Conservation (phyloP, 2,888 invertebrate genomes). For the Agrochola lychnidis region DNA sequence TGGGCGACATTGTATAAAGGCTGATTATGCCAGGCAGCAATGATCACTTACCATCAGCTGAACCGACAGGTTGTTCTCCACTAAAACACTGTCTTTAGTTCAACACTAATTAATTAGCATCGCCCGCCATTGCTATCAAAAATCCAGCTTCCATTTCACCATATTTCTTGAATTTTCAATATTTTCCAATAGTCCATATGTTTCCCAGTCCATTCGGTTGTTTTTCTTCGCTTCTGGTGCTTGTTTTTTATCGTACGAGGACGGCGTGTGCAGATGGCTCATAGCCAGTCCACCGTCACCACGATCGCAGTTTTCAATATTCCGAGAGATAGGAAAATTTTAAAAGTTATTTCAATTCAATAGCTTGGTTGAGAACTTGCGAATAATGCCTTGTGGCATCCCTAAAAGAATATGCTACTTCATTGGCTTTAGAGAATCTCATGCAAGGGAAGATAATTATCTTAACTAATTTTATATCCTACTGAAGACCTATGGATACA, state of each 20-base stretch:
- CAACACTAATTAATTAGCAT: too few relatives aligned
- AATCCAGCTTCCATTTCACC: not conserved
- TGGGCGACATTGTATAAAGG: too few relatives aligned
- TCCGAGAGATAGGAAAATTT: conserved; percentile 10
- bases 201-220: conserved; percentile 2
- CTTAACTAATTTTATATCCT: too few relatives aligned
- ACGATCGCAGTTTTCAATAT: conserved; percentile 51
- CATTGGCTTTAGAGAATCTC: not conserved
- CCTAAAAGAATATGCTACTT: not conserved
- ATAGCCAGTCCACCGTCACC: conserved; percentile 34
- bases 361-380: conserved; percentile 9
- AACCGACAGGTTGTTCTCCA: too few relatives aligned
- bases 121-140: not conserved
- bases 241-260: conserved; percentile 37
- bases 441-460: not conserved
- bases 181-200: conserved; percentile 18
- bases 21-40: too few relatives aligned
- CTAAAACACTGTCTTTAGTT: not conserved
- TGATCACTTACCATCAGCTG: too few relatives aligned
- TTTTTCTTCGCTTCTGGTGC: conserved; percentile 13
- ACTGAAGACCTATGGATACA: too few relatives aligned
- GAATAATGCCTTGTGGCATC: not conserved
- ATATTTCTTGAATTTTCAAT: conserved; percentile 18
- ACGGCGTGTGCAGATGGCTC: conserved; percentile 40
- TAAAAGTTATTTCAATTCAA: conserved; percentile 28